Conservation (phyloP, 2,888 invertebrate species). For the Aspidapion aeneum region DNA sequence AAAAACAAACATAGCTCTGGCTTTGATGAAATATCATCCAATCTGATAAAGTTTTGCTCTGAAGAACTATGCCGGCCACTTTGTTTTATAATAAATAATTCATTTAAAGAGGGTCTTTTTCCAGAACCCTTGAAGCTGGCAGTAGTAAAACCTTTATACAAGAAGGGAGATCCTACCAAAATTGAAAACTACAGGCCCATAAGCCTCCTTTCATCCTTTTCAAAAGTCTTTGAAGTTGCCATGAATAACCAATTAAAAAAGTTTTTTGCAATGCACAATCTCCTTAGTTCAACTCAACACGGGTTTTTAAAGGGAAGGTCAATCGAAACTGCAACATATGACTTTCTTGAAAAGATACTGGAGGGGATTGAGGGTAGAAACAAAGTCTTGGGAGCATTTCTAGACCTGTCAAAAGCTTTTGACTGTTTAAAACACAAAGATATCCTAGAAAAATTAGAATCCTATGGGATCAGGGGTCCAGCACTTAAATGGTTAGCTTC, state of each 20-base stretch:
- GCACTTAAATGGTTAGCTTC: neutral
- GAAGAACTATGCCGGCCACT: neutral
- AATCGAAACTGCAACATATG: neutral
- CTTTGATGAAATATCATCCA: neutral
- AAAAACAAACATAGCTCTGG: neutral
- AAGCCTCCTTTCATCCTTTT: neutral
- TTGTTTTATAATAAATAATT: neutral
- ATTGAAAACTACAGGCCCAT: neutral
- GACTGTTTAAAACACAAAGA: neutral
- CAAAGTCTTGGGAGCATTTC: neutral
- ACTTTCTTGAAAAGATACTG: neutral
- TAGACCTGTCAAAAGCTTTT: neutral
- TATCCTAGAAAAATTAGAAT: neutral
- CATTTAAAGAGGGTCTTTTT: neutral
- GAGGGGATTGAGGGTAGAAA: neutral
- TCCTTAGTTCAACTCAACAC: neutral
- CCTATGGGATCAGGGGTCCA: neutral
- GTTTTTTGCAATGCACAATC: neutral
- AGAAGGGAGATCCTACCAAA: neutral
- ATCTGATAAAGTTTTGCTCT: neutral
- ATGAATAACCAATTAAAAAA: neutral
- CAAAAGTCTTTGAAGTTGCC: neutral
- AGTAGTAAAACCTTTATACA: neutral
- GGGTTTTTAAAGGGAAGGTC: neutral
- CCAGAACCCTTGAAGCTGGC: neutral